phyloP scores from a whole-genome alignment of 1,140 invertebrate genomes.

The Bombus fervidus region DNA sequence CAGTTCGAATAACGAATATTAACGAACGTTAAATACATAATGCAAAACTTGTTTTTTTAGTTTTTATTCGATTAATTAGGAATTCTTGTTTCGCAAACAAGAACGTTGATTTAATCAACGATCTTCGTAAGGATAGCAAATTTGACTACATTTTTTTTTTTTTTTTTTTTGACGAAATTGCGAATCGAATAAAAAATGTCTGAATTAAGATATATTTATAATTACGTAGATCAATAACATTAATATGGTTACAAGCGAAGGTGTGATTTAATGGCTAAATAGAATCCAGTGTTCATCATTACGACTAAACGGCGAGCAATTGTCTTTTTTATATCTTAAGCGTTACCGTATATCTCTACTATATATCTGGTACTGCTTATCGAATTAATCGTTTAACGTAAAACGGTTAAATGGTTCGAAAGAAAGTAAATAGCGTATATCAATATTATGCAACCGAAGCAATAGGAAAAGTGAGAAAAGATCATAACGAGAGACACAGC shows the following conservation, averaged over 20 bases:
- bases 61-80: no score
- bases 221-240: background rate
- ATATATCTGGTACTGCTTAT: background rate
- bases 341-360: no score
- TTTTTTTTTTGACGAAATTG: no score
- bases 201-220: background rate
- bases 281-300: background rate
- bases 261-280: no score
- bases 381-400: background rate
- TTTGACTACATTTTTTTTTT: no score
- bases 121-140: background rate
- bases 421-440: background rate
- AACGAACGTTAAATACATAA: no score
- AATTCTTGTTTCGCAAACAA: no score
- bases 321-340: background rate
- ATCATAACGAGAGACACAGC: constrained; percentile 7
- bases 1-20: no score
- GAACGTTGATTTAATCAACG: no score
- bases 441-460: constrained; percentile 36
- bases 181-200: background rate
- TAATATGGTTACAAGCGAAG: no score
- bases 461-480: background rate
- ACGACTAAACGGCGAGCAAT: background rate
- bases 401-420: background rate
- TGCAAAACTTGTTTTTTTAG: no score